phyloP scores from a whole-genome alignment of 2,888 invertebrate genomes.

The Linnaemya tessellans region DNA sequence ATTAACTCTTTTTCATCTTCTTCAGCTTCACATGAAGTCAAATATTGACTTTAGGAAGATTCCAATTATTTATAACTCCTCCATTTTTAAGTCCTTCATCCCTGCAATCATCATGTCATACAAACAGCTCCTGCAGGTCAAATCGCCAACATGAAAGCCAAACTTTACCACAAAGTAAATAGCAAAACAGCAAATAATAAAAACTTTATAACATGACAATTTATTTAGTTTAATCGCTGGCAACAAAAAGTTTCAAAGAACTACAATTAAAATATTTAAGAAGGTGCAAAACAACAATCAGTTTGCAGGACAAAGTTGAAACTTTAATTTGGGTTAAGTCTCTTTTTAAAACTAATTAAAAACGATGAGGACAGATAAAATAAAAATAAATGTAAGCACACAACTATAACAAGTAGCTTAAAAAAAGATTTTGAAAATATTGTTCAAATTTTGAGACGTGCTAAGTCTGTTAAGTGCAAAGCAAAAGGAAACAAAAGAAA shows the following conservation, averaged over 20 bases:
- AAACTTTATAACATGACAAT: not conserved
- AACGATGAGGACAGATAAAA: not conserved
- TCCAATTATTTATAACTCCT: not conserved
- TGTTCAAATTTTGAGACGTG: not conserved
- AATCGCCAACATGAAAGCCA: not conserved
- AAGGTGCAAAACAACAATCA: not conserved
- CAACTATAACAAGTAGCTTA: not conserved
- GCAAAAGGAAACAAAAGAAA: not conserved
- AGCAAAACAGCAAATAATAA: not conserved
- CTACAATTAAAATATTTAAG: conserved; percentile 12
- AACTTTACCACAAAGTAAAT: not conserved
- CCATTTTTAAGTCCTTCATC: not conserved
- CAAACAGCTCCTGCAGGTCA: not conserved
- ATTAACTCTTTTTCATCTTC: not conserved
- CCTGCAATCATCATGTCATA: not conserved
- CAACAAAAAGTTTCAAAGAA: conserved; percentile 22
- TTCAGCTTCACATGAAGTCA: not conserved
- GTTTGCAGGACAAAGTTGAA: conserved; percentile 31
- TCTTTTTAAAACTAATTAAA: conserved; percentile 19
- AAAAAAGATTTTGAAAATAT: not conserved
- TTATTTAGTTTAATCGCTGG: not conserved
- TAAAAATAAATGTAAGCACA: not conserved
- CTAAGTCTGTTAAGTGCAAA: not conserved
- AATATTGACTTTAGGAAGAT: not conserved
- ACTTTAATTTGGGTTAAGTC: conserved; percentile 16